Evolutionary conservation across 2,888 invertebrate species (phyloP), one percentile per base, ranked within the genome.

Genomic region (Thyatira batis): DNA sequence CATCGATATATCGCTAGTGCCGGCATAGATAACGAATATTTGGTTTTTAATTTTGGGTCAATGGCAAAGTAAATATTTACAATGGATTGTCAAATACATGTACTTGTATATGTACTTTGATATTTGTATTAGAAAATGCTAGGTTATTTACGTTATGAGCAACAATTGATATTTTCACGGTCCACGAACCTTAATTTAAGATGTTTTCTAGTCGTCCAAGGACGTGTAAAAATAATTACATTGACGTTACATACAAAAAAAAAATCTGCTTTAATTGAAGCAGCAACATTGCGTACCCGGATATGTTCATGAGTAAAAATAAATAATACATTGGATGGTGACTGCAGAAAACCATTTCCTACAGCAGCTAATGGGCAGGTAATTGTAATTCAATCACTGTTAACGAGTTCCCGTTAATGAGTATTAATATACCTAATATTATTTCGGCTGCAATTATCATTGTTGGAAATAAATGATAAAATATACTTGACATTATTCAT

Each of bases 121-220:
- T 39, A 5, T 39, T 39, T 39, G 39, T 17, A 8, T 8, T 39
- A 1, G 39, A 39, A 39, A 39, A 39, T 39, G 17, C 17, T 39
- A 8, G 25, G 2, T 21, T 25, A 13, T 25, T 25, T n/a, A 13
- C 13, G 6, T 76, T 57, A 63, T 66, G 64, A 63, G 55, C 57
- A 67, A 67, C 78, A 76, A 78, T 80, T 81, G 73, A 81, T 74
- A 73, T 75, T 76, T 81, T 78, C 72, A 86, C 85, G 85, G 80
- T 82, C 76, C 70, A 78, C 60, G 74, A 74, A 68, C 64, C 68
- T 75, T 75, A 70, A 82, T 75, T 80, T 70, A 85, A 85, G 85
- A 85, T 77, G 80, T 65, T 78, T n/a, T 65, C 60, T 60, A 50
- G 78, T 65, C 60, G 60, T 49, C 71, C 85, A 85, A 84, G 84